Evolutionary conservation across 2,113 vertebrate genomes (phyloP).

Genomic region (Gymnarchus niloticus): DNA sequence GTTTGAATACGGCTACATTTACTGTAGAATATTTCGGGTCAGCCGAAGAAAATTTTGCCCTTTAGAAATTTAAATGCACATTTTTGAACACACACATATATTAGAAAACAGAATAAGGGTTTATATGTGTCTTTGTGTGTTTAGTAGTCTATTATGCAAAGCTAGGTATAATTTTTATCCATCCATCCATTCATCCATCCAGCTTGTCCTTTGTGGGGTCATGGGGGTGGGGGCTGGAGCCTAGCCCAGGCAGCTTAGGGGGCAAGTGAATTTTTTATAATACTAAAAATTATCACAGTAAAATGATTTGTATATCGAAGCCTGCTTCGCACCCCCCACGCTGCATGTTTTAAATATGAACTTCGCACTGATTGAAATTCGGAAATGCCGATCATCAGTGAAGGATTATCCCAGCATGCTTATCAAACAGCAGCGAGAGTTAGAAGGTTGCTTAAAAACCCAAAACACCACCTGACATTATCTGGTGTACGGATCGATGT

Average conservation of each 20-base stretch:
- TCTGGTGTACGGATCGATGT: neutral
- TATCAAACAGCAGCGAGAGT: too few relatives aligned
- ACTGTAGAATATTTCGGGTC: neutral
- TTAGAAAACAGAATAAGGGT: neutral
- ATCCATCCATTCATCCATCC: too few relatives aligned
- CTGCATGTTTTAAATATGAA: neutral
- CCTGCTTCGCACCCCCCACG: neutral
- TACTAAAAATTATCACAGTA: neutral
- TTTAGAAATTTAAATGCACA: neutral
- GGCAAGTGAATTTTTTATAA: neutral
- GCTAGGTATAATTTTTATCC: too few relatives aligned
- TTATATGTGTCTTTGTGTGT: neutral
- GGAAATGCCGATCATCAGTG: neutral
- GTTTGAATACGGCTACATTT: neutral
- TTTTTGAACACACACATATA: neutral
- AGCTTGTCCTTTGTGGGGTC: too few relatives aligned
- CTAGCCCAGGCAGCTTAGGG: too few relatives aligned
- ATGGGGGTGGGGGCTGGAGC: too few relatives aligned
- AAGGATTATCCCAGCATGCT: neutral
- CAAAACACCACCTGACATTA: too few relatives aligned
- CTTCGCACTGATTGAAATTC: neutral
- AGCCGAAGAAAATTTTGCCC: neutral
- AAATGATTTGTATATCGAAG: neutral
- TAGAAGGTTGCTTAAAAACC: too few relatives aligned
- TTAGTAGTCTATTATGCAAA: too few relatives aligned